phyloP scores from a whole-genome alignment of 2,888 invertebrate species.

The Scaptomyza parva region DNA sequence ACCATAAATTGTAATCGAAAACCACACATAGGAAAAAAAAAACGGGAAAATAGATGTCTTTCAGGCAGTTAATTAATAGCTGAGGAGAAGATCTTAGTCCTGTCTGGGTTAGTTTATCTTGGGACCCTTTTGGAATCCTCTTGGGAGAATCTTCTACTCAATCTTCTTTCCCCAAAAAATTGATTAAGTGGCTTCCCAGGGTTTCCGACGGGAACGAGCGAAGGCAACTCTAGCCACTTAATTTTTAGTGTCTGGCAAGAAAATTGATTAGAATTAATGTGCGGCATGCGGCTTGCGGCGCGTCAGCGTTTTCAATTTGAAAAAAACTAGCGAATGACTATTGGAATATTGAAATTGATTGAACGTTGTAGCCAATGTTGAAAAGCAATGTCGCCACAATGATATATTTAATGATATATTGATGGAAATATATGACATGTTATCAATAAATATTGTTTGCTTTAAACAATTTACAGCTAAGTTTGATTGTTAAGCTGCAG shows the following conservation, averaged over 20 bases:
- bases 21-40: too few relatives aligned
- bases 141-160: conserved; percentile 19
- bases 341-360: conserved; percentile 51
- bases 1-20: conserved; percentile 53
- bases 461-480: conserved; percentile 32
- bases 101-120: conserved; percentile 22
- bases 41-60: conserved; percentile 17
- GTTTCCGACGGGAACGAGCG: conserved; percentile 29
- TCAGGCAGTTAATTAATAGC: conserved; percentile 49
- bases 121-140: conserved; percentile 34
- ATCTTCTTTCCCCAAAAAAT: too few relatives aligned
- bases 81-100: conserved; percentile 42
- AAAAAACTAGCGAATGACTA: conserved; percentile 10
- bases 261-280: conserved; percentile 80
- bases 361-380: conserved; percentile 44
- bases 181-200: conserved; percentile 68
- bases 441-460: conserved; percentile 44
- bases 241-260: conserved; percentile 47
- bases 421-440: conserved; percentile 45
- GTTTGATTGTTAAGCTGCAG: neutral
- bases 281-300: conserved; percentile 54
- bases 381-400: conserved; percentile 37
- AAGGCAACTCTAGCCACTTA: conserved; percentile 40
- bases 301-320: conserved; percentile 63
- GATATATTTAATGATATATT: conserved; percentile 22